Conservation (phyloP, 2,888 invertebrate genomes). For the Exephanes ischioxanthus region DNA sequence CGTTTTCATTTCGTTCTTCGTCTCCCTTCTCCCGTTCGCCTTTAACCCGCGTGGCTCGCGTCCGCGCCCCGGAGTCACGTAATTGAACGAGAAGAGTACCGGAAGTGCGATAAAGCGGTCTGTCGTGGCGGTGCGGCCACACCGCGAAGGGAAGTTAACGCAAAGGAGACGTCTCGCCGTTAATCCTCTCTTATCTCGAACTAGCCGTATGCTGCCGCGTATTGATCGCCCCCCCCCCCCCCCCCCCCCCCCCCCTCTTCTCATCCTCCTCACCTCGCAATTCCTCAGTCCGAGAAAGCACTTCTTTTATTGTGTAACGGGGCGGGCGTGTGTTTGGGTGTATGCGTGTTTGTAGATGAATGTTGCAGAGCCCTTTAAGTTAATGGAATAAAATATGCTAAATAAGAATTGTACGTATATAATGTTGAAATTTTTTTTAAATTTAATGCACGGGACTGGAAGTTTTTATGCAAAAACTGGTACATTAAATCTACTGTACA, state of each 20-base stretch:
- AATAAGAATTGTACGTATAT: background rate
- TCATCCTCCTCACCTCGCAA: slow-evolving; percentile 15
- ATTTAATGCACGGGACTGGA: too few relatives aligned
- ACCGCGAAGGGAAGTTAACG: slow-evolving; percentile 61
- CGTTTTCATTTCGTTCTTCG: slow-evolving; percentile 7
- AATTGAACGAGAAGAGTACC: slow-evolving; percentile 69
- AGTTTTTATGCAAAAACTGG: too few relatives aligned
- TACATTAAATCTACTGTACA: too few relatives aligned
- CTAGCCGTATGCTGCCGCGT: slow-evolving; percentile 66
- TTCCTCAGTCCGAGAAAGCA: slow-evolving; percentile 44
- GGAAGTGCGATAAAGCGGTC: slow-evolving; percentile 68
- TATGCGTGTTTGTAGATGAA: background rate
- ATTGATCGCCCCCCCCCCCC: slow-evolving; percentile 59
- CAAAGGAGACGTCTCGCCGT: slow-evolving; percentile 69
- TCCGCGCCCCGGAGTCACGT: slow-evolving; percentile 61
- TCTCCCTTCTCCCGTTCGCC: slow-evolving; percentile 5
- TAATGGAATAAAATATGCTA: slow-evolving; percentile 30
- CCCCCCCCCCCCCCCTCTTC: slow-evolving; percentile 17
- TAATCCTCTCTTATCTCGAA: slow-evolving; percentile 69
- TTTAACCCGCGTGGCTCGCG: slow-evolving; percentile 24
- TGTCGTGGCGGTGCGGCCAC: slow-evolving; percentile 43
- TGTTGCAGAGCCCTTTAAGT: slow-evolving; percentile 11
- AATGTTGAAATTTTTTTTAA: too few relatives aligned
- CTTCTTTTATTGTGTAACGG: slow-evolving; percentile 29
- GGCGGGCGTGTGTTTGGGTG: background rate